These are phyloP conservation scores for Dicentrarchus labrax DNA, from an alignment of 2,113 vertebrate genomes.

Conservation along the genomic window DNA sequence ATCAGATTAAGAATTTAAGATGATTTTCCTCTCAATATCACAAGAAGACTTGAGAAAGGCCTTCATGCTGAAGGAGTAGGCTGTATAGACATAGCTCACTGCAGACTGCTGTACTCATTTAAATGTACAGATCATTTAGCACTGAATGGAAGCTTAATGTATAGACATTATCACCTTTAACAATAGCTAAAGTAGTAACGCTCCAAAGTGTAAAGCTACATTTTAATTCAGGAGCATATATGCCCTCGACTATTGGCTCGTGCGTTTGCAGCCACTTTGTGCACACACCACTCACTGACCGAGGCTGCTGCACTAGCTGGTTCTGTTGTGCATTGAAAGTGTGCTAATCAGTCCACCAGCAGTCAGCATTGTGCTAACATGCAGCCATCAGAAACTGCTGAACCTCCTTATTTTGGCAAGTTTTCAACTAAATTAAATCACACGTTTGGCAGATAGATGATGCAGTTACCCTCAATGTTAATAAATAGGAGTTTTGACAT, in stretches of 20 bases:
- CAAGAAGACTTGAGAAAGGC: neutral
- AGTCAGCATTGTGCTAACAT: neutral
- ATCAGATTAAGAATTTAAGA: neutral
- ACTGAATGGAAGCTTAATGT: neutral
- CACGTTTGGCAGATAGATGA: neutral
- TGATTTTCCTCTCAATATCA: neutral
- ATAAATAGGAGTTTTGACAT: too few relatives aligned
- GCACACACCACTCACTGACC: neutral
- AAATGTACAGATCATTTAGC: neutral
- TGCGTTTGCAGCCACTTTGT: neutral
- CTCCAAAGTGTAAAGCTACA: neutral
- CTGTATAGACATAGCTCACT: neutral
- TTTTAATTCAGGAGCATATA: neutral
- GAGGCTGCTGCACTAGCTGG: constrained; percentile 15
- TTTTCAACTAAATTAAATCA: neutral
- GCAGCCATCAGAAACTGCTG: too few relatives aligned
- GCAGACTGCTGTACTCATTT: neutral
- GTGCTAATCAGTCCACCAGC: constrained; percentile 25
- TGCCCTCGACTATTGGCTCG: neutral
- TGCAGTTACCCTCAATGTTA: neutral
- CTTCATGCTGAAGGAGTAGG: neutral
- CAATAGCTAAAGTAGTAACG: neutral
- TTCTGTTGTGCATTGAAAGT: neutral
- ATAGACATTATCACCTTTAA: neutral
- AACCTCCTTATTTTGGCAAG: too few relatives aligned